Evolutionary conservation across 2,797 vertebrate genomes (phyloP).

Genomic region (Pyrocephalus nanus): DNA sequence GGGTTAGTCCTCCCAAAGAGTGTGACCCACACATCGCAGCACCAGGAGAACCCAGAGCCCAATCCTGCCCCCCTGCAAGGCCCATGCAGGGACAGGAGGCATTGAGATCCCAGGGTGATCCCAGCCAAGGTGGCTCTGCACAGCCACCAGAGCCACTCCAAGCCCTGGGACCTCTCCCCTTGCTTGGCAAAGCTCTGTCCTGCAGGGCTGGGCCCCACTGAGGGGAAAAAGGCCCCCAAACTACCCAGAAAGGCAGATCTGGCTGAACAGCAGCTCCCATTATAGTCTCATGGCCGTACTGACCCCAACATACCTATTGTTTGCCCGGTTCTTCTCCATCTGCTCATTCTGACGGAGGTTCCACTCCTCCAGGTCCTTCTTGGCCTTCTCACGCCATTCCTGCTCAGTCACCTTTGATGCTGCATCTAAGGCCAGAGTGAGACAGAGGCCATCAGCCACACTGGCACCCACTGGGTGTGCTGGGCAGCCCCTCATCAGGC

Average conservation of each 20-base stretch:
- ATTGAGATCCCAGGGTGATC: not conserved
- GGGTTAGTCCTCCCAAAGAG: constrained; percentile 56
- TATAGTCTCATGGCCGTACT: not conserved
- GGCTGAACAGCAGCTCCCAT: not conserved
- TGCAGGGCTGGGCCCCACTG: not conserved
- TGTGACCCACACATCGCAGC: not conserved
- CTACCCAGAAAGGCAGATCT: not conserved
- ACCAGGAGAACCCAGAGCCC: not conserved
- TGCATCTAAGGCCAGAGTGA: constrained; percentile 77
- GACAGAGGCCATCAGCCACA: not conserved
- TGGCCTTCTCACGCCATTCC: constrained; percentile 95
- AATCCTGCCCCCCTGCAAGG: rapidly evolving
- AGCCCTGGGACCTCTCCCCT: not conserved
- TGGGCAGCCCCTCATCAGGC: not conserved
- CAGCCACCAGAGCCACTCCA: rapidly evolving
- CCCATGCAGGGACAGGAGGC: rapidly evolving
- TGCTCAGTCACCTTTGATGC: constrained; percentile 92
- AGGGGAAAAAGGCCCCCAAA: not conserved
- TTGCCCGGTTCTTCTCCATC: constrained; percentile 96
- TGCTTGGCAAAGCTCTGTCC: not conserved
- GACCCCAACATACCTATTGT: constrained; percentile 84
- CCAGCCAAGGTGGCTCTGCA: not conserved
- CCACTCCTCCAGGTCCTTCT: constrained; percentile 97
- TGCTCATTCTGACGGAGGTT: constrained; percentile 94
- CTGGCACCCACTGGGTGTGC: not conserved